These are phyloP conservation scores for Chaetodon trifasciatus DNA, from an alignment of 2,797 vertebrate species.

Conservation along the genomic window DNA sequence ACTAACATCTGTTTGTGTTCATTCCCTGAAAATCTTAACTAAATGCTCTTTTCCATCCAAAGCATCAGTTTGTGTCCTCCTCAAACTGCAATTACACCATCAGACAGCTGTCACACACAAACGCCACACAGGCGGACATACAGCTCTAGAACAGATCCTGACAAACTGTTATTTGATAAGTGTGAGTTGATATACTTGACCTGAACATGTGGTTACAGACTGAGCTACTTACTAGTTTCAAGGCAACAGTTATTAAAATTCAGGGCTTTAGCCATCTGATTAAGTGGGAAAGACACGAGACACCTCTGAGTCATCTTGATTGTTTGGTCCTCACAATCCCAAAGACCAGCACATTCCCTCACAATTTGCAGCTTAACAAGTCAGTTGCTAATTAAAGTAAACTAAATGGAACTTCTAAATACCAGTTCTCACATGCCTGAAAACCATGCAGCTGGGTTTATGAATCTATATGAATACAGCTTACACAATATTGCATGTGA, in stretches of 20 bases:
- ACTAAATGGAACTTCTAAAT: no score
- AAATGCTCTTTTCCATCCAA: conserved; percentile 6
- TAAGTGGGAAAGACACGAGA: neutral
- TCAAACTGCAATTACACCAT: neutral
- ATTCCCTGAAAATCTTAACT: neutral
- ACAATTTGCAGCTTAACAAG: no score
- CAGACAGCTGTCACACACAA: neutral
- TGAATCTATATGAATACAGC: no score
- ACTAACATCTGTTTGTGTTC: conserved; percentile 11
- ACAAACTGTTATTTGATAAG: neutral
- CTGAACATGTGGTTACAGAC: neutral
- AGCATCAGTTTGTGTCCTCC: conserved; percentile 3
- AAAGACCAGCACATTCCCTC: neutral
- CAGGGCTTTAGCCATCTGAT: neutral
- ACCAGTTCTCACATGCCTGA: no score
- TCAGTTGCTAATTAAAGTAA: no score
- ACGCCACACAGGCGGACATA: neutral
- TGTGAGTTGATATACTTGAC: neutral
- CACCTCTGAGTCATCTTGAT: neutral
- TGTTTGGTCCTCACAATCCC: neutral
- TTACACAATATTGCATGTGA: no score
- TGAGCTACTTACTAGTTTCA: neutral
- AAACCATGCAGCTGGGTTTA: no score
- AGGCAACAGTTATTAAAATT: neutral
- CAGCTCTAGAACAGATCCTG: neutral